Evolutionary conservation across 2,888 invertebrate species (phyloP).

Genomic region (Drosophila antonietae): DNA sequence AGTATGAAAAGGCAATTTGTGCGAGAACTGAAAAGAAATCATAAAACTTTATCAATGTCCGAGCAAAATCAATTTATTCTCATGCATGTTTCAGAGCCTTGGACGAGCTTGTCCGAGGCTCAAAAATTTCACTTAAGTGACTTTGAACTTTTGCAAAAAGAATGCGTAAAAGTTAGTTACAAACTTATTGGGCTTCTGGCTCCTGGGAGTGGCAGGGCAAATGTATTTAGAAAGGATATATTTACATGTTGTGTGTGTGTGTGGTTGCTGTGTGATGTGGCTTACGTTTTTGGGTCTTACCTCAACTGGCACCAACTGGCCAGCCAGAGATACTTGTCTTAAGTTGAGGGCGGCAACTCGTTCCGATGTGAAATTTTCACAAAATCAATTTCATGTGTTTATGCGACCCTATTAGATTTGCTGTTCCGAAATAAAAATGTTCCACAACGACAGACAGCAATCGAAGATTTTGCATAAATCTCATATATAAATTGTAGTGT

Average conservation of each 20-base stretch:
- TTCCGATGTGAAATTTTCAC: neutral
- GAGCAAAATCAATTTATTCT: constrained; percentile 76
- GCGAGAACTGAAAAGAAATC: constrained; percentile 27
- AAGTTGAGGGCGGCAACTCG: neutral
- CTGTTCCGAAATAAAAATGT: constrained; percentile 5
- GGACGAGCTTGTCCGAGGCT: constrained; percentile 38
- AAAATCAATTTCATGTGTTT: constrained; percentile 3
- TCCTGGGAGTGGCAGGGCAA: constrained; percentile 41
- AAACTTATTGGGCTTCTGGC: constrained; percentile 53
- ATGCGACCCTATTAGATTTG: constrained; percentile 2
- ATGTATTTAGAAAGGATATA: constrained; percentile 52
- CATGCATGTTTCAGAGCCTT: constrained; percentile 54
- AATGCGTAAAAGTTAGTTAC: constrained; percentile 61
- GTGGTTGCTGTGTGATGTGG: constrained; percentile 53
- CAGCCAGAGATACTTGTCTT: neutral
- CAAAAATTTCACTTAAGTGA: constrained; percentile 76
- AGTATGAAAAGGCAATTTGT: constrained; percentile 47
- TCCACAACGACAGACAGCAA: neutral
- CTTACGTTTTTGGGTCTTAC: constrained; percentile 2
- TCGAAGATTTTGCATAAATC: constrained; percentile 14
- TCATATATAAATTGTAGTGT: constrained; percentile 22
- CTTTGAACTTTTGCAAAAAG: constrained; percentile 67
- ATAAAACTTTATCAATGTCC: constrained; percentile 61
- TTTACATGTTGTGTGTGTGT: constrained; percentile 60
- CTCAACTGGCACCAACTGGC: constrained; percentile 3